Percentiles rank a stretch among this genome's conserved stretches.
Conservation (phyloP, 1,140 invertebrate genomes). For the Bombus sylvicola region DNA sequence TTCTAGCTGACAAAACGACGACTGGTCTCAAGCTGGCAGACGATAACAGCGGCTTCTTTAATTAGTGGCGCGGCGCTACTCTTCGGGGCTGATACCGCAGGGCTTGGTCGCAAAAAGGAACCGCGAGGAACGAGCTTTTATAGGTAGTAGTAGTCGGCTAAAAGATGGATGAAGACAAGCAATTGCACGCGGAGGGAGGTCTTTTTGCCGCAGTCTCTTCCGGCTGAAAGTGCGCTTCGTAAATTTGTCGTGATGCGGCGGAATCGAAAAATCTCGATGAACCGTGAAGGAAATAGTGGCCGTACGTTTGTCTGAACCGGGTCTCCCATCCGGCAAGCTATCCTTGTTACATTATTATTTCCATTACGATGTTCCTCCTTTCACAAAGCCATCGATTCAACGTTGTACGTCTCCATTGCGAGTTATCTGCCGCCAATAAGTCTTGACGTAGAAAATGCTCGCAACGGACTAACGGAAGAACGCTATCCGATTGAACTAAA, state of each 20-base stretch:
- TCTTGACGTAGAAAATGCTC: not conserved
- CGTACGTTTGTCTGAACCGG: not conserved
- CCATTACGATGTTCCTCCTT: not conserved
- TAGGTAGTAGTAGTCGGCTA: not conserved
- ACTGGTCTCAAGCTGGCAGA: not conserved
- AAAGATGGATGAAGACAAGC: constrained; percentile 35
- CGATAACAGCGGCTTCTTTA: constrained; percentile 33
- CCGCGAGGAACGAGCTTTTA: not conserved
- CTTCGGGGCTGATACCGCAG: not conserved
- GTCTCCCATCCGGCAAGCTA: not conserved
- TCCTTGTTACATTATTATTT: constrained; percentile 21
- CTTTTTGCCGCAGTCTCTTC: constrained; percentile 7
- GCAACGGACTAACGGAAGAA: not conserved
- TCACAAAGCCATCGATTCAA: not conserved
- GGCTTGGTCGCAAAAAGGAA: not conserved
- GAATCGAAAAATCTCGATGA: constrained; percentile 38
- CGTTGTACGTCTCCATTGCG: not conserved
- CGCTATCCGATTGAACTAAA: not conserved
- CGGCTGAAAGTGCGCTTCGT: constrained; percentile 13
- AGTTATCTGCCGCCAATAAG: not conserved
- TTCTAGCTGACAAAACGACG: no score
- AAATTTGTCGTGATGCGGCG: constrained; percentile 22
- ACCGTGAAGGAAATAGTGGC: constrained; percentile 17
- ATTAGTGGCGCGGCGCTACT: constrained; percentile 13
- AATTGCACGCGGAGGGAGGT: not conserved